Percentiles rank a stretch among this genome's conserved stretches.
Evolutionary conservation across 1,140 invertebrate species (phyloP).

Genomic region (Lasaia peninsularis): DNA sequence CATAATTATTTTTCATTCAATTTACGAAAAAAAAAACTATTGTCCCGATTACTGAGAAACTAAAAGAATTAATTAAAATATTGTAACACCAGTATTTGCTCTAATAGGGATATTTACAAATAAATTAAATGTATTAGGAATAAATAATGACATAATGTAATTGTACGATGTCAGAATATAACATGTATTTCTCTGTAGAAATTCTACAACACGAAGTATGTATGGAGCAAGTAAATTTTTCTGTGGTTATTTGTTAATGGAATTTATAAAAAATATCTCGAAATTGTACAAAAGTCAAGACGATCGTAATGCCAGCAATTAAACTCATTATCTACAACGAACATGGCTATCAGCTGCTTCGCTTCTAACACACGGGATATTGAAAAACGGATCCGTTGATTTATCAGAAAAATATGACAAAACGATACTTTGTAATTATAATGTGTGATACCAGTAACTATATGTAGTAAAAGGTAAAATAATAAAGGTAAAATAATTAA

Average conservation of each 20-base stretch:
- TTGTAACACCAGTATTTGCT: no score
- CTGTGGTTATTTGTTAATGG: background rate
- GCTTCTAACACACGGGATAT: background rate
- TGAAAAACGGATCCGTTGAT: background rate
- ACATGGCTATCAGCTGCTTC: background rate
- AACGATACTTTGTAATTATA: background rate
- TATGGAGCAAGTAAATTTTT: background rate
- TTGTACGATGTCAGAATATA: background rate
- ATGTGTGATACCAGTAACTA: no score
- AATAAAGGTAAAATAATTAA: no score
- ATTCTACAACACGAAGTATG: conserved; percentile 1
- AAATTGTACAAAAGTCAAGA: background rate
- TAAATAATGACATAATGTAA: no score
- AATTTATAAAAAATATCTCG: background rate
- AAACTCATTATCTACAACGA: conserved; percentile 1
- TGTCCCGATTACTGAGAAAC: no score
- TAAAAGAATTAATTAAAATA: no score
- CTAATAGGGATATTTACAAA: no score
- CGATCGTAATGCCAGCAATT: background rate
- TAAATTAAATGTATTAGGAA: no score
- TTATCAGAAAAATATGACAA: background rate
- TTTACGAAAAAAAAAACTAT: no score
- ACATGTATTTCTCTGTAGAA: background rate
- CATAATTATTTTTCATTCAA: no score
- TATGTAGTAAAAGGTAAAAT: no score